Conservation (phyloP, 2,888 invertebrate genomes). For the Trypoxylon attenuatum region DNA sequence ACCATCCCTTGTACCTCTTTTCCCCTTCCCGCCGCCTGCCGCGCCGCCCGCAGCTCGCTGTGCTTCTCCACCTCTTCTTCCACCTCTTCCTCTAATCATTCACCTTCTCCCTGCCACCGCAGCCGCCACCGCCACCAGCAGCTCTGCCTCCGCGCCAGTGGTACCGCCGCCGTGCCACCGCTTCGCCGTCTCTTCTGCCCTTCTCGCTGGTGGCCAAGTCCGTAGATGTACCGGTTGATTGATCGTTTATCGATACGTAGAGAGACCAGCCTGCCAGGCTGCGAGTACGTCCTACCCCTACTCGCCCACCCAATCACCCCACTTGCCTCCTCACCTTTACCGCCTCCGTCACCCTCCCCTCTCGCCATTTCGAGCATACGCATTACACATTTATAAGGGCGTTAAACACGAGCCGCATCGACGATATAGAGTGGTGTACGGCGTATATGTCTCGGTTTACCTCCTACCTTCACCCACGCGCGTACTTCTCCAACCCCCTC, state of each 20-base stretch:
- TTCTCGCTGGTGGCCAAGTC: conserved; percentile 52
- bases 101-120: conserved; percentile 37
- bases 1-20: conserved; percentile 43
- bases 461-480: conserved; percentile 27
- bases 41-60: conserved; percentile 26
- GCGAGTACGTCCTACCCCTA: conserved; percentile 49
- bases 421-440: conserved; percentile 51
- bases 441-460: conserved; percentile 30
- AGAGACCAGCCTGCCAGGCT: conserved; percentile 53
- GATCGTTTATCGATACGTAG: conserved; percentile 71
- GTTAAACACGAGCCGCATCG: conserved; percentile 64
- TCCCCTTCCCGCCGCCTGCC: conserved; percentile 56
- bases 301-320: conserved; percentile 2
- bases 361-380: conserved; percentile 48
- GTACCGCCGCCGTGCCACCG: not conserved
- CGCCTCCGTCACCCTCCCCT: conserved; percentile 6
- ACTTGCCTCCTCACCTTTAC: not conserved
- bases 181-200: conserved; percentile 37
- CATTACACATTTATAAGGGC: conserved; percentile 67
- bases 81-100: conserved; percentile 47
- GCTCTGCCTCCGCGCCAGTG: too few species aligned
- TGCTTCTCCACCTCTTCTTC: conserved; percentile 41
- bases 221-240: conserved; percentile 68
- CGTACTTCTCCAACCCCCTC: conserved; percentile 30
- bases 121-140: conserved; percentile 6